Evolutionary conservation across 2,888 invertebrate genomes (phyloP).

Genomic region (Maniola hyperantus): DNA sequence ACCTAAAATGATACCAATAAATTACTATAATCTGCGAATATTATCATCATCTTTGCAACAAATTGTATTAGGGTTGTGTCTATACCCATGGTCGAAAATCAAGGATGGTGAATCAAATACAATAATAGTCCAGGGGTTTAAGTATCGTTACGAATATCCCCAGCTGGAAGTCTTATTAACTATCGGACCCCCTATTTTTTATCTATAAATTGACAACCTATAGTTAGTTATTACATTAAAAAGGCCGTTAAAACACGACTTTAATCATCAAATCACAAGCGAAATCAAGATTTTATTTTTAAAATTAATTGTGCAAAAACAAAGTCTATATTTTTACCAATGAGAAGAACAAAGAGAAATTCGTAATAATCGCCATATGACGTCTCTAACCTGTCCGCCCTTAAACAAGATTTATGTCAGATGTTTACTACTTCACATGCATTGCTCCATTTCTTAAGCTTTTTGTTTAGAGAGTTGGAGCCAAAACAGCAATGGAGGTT

Average conservation of each 20-base stretch:
- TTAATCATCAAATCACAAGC: not conserved
- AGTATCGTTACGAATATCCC: not conserved
- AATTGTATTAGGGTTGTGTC: no score
- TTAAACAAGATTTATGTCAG: slow-evolving; percentile 63
- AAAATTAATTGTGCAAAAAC: slow-evolving; percentile 42
- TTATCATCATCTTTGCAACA: no score
- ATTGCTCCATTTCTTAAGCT: slow-evolving; percentile 46
- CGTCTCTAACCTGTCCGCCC: slow-evolving; percentile 63
- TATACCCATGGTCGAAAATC: not conserved
- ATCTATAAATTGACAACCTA: not conserved
- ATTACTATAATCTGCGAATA: no score
- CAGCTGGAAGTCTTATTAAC: not conserved
- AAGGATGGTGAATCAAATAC: no score
- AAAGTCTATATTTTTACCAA: slow-evolving; percentile 52
- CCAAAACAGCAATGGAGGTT: slow-evolving; percentile 55
- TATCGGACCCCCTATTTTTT: not conserved
- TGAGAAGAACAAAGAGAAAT: slow-evolving; percentile 72
- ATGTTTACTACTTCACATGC: slow-evolving; percentile 48
- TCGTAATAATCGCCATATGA: slow-evolving; percentile 74
- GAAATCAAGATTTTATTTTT: slow-evolving; percentile 26
- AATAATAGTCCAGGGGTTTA: no score
- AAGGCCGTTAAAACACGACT: slow-evolving; percentile 9
- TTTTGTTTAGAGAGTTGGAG: slow-evolving; percentile 9
- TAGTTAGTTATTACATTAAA: not conserved
- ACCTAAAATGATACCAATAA: no score